These are phyloP conservation scores for Aeoliscus strigatus DNA, from an alignment of 2,797 vertebrate genomes.

Conservation along the genomic window DNA sequence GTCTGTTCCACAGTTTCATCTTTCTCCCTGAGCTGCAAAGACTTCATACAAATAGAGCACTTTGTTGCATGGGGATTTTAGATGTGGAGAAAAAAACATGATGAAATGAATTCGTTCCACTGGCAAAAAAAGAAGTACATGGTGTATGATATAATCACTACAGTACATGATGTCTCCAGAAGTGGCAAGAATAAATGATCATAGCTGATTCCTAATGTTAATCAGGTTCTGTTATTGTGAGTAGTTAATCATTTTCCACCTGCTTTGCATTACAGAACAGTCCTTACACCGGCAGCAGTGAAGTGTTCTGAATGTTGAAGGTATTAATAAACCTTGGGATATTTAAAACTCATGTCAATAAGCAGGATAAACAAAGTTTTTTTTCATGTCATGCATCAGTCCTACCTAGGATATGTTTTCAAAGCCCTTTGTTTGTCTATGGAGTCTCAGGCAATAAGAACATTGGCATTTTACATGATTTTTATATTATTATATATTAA, in stretches of 20 bases:
- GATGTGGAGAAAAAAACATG: neutral
- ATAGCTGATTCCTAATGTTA: too few relatives aligned
- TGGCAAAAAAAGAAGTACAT: neutral
- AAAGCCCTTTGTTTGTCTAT: too few relatives aligned
- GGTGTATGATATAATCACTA: too few relatives aligned
- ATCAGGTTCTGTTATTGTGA: too few relatives aligned
- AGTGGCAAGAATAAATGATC: too few relatives aligned
- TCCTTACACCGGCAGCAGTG: constrained; percentile 21
- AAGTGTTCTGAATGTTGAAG: constrained; percentile 40
- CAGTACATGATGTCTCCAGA: too few relatives aligned
- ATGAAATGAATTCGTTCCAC: neutral
- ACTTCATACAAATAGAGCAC: constrained; percentile 6
- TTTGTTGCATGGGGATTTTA: constrained; percentile 7
- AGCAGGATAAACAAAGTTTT: neutral
- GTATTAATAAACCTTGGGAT: constrained; percentile 36
- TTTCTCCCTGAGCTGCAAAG: constrained; percentile 13
- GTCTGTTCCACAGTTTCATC: neutral
- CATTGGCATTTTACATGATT: too few relatives aligned
- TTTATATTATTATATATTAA: too few relatives aligned
- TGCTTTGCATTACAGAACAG: constrained; percentile 3
- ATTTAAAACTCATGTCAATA: neutral
- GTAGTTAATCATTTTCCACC: constrained; percentile 9
- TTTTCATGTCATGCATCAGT: too few relatives aligned
- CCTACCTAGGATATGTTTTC: too few relatives aligned
- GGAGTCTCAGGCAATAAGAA: too few relatives aligned